phyloP scores from a whole-genome alignment of 2,113 vertebrate species.

The Leiothrix lutea region DNA sequence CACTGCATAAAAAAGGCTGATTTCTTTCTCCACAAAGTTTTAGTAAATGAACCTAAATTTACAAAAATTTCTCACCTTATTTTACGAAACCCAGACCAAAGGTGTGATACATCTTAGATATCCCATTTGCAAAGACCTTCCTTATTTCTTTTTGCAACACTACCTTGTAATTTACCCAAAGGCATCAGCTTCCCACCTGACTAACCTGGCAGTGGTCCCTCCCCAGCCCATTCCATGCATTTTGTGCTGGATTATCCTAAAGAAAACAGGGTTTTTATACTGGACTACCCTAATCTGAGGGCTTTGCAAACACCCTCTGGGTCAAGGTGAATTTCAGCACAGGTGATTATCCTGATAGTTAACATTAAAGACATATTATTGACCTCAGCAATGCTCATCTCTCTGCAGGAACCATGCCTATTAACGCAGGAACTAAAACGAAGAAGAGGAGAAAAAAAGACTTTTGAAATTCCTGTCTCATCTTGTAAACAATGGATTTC shows the following conservation, averaged over 20 bases:
- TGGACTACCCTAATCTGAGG: neutral
- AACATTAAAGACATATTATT: neutral
- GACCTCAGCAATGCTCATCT: neutral
- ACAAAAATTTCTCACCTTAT: neutral
- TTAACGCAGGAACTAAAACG: neutral
- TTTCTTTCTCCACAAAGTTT: neutral
- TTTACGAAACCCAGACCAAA: neutral
- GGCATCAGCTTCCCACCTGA: rapidly evolving
- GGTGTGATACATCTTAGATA: neutral
- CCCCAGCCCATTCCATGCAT: neutral
- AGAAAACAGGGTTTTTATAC: neutral
- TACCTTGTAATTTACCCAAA: neutral
- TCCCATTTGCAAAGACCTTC: neutral
- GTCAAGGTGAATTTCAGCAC: neutral
- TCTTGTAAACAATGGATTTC: constrained; percentile 27
- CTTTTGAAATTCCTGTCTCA: constrained; percentile 8
- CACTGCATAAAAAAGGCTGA: neutral
- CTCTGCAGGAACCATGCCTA: neutral
- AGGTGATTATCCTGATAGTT: neutral
- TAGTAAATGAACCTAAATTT: neutral
- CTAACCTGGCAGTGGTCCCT: neutral
- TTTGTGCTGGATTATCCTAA: neutral
- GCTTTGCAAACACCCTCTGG: neutral
- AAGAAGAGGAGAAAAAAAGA: neutral
- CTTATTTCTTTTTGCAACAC: neutral